Conservation (phyloP, 35 echinoderm and acorn worm species). For the Heliocidaris erythrogramma region DNA sequence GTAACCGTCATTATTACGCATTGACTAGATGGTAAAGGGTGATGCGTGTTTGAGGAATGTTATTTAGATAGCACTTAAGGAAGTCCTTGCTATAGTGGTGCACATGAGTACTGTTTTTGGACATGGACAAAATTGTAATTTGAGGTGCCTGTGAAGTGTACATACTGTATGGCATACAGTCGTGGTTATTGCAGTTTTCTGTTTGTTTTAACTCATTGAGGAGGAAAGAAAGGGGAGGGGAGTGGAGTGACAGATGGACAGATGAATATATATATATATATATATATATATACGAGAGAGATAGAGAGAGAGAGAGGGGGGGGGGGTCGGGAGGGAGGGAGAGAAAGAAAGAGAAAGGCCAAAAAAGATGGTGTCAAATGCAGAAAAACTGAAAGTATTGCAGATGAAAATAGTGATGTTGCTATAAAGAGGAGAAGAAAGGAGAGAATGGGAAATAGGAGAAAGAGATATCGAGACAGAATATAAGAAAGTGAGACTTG, state of each 20-base stretch:
- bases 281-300: too few species aligned
- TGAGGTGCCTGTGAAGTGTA: background rate
- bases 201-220: too few species aligned
- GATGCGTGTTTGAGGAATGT: background rate
- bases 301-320: background rate
- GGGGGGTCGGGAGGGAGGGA: background rate
- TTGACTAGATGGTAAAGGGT: background rate
- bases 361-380: background rate
- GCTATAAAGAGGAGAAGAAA: too few species aligned
- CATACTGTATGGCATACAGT: background rate
- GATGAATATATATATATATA: too few species aligned
- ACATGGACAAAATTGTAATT: background rate
- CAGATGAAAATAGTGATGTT: background rate
- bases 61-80: background rate
- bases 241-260: too few species aligned
- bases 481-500: too few species aligned
- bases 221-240: too few species aligned
- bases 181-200: background rate
- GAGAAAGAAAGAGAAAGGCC: background rate
- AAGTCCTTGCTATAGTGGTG: background rate
- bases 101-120: background rate
- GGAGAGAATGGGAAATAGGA: too few species aligned
- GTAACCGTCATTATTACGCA: background rate
- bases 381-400: background rate
- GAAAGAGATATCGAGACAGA: too few species aligned